These are phyloP conservation scores for Cephalopholis sonnerati DNA, from an alignment of 2,113 vertebrate genomes.

Conservation along the genomic window DNA sequence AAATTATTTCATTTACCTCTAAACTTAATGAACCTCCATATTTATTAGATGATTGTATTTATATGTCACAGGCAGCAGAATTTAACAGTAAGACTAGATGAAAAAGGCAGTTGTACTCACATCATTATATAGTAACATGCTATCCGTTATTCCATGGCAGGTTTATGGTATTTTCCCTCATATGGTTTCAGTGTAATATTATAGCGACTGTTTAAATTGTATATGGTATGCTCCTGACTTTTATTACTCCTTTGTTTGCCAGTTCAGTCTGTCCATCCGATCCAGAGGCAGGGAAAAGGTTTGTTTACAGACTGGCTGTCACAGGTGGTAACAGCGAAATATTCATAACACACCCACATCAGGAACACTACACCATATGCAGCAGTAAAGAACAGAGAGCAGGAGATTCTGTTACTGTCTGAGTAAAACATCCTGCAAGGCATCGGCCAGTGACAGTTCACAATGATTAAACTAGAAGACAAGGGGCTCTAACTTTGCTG, in stretches of 20 bases:
- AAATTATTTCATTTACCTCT: not conserved
- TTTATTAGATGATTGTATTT: no score
- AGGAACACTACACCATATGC: constrained; percentile 17
- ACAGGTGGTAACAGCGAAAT: constrained; percentile 18
- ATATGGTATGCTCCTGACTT: constrained; percentile 3
- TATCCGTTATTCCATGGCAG: not conserved
- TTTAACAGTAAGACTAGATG: not conserved
- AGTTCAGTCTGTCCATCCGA: not conserved
- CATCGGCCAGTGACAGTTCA: not conserved
- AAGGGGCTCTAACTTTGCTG: not conserved
- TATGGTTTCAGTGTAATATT: constrained; percentile 34
- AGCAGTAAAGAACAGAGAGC: constrained; percentile 8
- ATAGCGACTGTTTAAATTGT: constrained; percentile 14
- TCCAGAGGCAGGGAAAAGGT: not conserved
- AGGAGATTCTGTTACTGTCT: constrained; percentile 11
- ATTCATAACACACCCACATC: constrained; percentile 19
- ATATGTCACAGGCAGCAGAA: not conserved
- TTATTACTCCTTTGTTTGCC: constrained; percentile 20
- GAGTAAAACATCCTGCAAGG: not conserved
- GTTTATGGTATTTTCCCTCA: constrained; percentile 15
- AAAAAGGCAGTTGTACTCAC: not conserved
- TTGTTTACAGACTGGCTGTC: constrained; percentile 28
- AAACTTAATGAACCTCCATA: no score
- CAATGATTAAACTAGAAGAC: not conserved
- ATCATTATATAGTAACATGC: not conserved